These are phyloP conservation scores for Drosophila nigromelanica DNA, from an alignment of 1,140 invertebrate species.

Conservation along the genomic window DNA sequence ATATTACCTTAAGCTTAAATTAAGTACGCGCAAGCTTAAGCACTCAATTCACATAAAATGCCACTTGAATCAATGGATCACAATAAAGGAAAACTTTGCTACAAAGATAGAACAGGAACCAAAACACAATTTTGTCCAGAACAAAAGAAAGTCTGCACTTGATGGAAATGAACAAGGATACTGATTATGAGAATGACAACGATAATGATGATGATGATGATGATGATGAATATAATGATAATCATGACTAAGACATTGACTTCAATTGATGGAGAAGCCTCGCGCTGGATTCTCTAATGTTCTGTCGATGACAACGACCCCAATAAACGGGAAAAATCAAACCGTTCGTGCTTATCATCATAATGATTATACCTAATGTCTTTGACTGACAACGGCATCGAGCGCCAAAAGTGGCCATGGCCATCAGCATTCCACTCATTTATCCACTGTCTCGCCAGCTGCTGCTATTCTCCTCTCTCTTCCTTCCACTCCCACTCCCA, in stretches of 20 bases:
- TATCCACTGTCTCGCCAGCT: constrained; percentile 13
- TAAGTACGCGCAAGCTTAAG: too few species aligned
- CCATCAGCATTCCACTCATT: constrained; percentile 26
- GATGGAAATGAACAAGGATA: constrained; percentile 31
- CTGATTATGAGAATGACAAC: constrained; percentile 1
- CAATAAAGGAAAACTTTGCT: constrained; percentile 54
- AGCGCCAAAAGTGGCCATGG: constrained; percentile 32
- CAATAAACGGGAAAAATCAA: constrained; percentile 73
- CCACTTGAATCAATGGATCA: constrained; percentile 27
- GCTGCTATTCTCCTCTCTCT: not conserved
- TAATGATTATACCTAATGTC: constrained; percentile 79
- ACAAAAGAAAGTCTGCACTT: constrained; percentile 19
- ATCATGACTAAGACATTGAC: constrained; percentile 10
- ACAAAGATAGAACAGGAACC: constrained; percentile 40
- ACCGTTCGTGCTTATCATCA: constrained; percentile 79
- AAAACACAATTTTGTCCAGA: constrained; percentile 7
- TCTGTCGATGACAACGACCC: constrained; percentile 68
- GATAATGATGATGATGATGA: constrained; percentile 9
- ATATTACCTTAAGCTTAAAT: too few species aligned
- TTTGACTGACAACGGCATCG: constrained; percentile 27
- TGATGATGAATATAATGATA: constrained; percentile 2
- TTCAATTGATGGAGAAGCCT: not conserved
- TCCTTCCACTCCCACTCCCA: not conserved
- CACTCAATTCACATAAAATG: constrained; percentile 26
- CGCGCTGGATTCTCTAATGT: constrained; percentile 30